Percentiles rank a stretch among this genome's conserved stretches.
These are phyloP conservation scores for Adelosebastes latens DNA, from an alignment of 2,797 vertebrate genomes.

Conservation along the genomic window DNA sequence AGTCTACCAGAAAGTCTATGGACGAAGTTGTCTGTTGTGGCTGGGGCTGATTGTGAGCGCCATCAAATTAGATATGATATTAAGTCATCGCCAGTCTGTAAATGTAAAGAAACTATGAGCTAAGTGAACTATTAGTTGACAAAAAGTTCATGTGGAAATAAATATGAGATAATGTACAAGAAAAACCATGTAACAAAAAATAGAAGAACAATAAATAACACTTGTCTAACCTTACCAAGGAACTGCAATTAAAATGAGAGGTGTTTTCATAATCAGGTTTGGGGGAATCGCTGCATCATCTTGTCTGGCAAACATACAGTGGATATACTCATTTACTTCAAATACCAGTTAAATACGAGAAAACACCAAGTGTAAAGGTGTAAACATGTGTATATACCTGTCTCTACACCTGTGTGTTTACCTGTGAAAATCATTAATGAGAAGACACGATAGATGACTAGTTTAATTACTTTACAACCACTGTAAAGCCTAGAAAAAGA, in stretches of 20 bases:
- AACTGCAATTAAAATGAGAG: too few species aligned
- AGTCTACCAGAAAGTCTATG: neutral
- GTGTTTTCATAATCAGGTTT: neutral
- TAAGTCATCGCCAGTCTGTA: neutral
- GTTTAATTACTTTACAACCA: conserved; percentile 43
- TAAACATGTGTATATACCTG: neutral
- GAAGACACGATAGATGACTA: conserved; percentile 22
- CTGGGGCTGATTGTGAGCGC: neutral
- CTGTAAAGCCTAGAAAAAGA: conserved; percentile 33
- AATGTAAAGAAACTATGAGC: neutral
- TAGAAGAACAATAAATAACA: neutral
- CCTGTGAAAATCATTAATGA: conserved; percentile 2
- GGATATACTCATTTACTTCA: neutral
- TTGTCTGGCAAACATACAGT: neutral
- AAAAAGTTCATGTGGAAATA: neutral
- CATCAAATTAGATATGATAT: neutral
- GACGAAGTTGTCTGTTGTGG: neutral
- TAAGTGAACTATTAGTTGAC: neutral
- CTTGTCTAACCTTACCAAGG: too few species aligned
- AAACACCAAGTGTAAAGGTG: neutral
- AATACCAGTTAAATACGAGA: neutral
- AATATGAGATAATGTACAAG: neutral
- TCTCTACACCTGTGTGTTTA: neutral
- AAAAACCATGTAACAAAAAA: neutral
- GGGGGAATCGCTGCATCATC: neutral